These are phyloP conservation scores for Pimephales promelas DNA, from an alignment of 2,113 vertebrate genomes.

Conservation along the genomic window DNA sequence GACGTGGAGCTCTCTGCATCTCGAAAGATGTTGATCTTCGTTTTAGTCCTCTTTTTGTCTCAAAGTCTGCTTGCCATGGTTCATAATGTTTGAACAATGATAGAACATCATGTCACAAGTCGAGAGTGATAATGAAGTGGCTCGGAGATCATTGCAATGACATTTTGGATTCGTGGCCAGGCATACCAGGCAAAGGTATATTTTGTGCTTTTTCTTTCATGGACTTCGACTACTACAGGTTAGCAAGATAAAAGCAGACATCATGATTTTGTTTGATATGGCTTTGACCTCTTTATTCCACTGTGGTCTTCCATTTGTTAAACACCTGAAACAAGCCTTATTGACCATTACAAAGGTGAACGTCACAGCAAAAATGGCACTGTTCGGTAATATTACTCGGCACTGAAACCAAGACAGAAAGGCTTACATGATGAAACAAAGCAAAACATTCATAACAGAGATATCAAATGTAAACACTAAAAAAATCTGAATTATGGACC, in stretches of 20 bases:
- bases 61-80: too few species aligned
- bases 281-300: conserved; percentile 55
- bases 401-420: conserved; percentile 26
- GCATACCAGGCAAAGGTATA: too few species aligned
- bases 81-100: too few species aligned
- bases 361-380: conserved; percentile 40
- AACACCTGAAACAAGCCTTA: conserved; percentile 40
- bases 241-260: not conserved
- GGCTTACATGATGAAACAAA: conserved; percentile 15
- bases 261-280: conserved; percentile 40
- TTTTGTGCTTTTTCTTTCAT: too few species aligned
- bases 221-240: too few species aligned
- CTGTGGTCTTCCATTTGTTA: conserved; percentile 20
- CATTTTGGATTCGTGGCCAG: too few species aligned
- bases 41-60: too few species aligned
- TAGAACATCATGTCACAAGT: too few species aligned
- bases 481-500: conserved; percentile 16
- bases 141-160: too few species aligned
- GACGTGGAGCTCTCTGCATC: too few species aligned
- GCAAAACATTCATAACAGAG: conserved; percentile 27
- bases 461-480: conserved; percentile 43
- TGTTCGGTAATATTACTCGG: conserved; percentile 14
- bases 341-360: conserved; percentile 35
- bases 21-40: too few species aligned
- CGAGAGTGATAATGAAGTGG: too few species aligned